Evolutionary conservation across 53 echinoderm and acorn worm species (phyloP).

Genomic region (Patiria pectinifera): DNA sequence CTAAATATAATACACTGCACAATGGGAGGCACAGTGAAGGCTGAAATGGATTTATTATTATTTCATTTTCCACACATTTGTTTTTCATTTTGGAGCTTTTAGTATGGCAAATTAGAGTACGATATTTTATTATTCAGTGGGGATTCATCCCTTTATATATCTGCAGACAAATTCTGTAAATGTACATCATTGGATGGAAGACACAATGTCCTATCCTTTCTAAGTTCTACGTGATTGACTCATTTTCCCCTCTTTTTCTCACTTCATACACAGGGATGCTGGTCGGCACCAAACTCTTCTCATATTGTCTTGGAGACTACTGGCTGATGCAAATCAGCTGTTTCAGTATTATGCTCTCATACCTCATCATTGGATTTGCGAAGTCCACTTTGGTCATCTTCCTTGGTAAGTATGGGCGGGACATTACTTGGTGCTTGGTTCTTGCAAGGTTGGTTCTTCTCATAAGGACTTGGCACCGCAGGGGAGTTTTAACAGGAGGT

Average conservation of each 20-base stretch:
- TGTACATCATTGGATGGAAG: no score
- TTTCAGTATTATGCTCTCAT: slow-evolving; percentile 27
- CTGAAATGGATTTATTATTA: no score
- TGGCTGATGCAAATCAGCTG: slow-evolving; percentile 75
- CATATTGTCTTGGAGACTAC: slow-evolving; percentile 60
- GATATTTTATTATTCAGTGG: no score
- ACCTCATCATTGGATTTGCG: slow-evolving; percentile 36
- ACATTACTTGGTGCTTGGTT: neutral
- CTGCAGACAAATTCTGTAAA: no score
- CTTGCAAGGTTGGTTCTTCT: neutral
- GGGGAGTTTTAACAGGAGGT: no score
- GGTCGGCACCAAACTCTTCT: slow-evolving; percentile 62
- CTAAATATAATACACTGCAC: no score
- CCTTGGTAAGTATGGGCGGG: slow-evolving; percentile 45
- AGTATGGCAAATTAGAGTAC: no score
- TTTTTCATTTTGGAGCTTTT: no score
- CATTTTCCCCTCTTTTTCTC: neutral
- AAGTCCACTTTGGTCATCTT: slow-evolving; percentile 61
- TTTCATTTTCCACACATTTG: no score
- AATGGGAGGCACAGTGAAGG: no score
- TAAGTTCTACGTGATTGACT: neutral
- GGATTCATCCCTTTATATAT: no score
- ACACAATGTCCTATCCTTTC: neutral
- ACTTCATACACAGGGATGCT: slow-evolving; percentile 60
- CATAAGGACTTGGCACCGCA: no score